Evolutionary conservation across 2,888 invertebrate genomes (phyloP), one percentile per base, ranked within the genome.

Genomic region (Strigamia maritima): DNA sequence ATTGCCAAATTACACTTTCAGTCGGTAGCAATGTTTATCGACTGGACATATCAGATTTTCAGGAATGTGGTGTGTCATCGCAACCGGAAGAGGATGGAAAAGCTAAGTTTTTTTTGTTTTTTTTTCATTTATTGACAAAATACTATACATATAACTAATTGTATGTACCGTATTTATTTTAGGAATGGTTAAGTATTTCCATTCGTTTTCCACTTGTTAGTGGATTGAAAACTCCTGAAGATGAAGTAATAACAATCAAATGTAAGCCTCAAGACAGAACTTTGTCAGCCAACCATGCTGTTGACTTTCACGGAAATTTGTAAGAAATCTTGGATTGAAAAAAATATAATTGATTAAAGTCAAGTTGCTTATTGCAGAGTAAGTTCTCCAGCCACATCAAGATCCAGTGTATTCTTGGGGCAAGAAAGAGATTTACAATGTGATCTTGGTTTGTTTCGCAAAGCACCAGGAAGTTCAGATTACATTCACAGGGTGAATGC

Each of bases 151-250:
- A 1, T 31, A 35, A n/a, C 28, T 65, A 65, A 38, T 24, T 31
- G 19, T 31, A 22, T 10, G 6, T 70, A 26, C 10, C 8, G 75
- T 75, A 80, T 74, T 22, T n/a, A 31, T n/a, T 65, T 65, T 78
- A 84, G 84, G 82, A 82, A 19, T 84, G 84, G 84, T 80, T 84
- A 31, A 84, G 84, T 54, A 82, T 85, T 40, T 82, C 82, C 0
- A 78, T 85, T 12, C 81, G 84, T 8, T 84, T 85, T 79, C 85
- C 85, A 12, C 80, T 82, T 19, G 81, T 84, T 70, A 81, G 81
- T 31, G 84, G 84, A 0, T 81, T 84, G 14, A 82, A 83, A 77
- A 82, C 84, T 40, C 84, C 84, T 1, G 84, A 84, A 77, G 85
- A 85, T 79, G 84, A 84, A 78, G 82, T 84, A 35, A 82, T 85